A percentile compares a stretch with the other conserved stretches of the same genome.
phyloP scores from a whole-genome alignment of 2,113 vertebrate genomes.

The Neotoma lepida region DNA sequence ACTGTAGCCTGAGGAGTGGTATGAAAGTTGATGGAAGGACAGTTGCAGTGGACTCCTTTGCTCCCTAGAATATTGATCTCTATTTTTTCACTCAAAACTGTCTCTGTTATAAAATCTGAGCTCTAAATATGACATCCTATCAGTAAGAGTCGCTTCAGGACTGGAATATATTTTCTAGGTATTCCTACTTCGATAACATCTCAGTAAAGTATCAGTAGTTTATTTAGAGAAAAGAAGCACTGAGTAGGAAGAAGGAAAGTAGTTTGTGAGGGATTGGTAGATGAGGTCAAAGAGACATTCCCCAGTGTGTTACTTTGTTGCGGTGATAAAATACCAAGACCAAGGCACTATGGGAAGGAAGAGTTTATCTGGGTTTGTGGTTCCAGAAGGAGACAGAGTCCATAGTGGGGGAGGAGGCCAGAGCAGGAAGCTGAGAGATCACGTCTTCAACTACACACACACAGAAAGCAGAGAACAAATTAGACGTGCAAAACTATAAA shows the following conservation, averaged over 20 bases:
- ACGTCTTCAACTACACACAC: not conserved
- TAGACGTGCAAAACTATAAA: not conserved
- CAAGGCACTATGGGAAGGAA: not conserved
- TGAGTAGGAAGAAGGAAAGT: slow-evolving; percentile 2
- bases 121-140: not conserved
- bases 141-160: not conserved
- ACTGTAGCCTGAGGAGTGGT: not conserved
- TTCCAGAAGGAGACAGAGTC: not conserved
- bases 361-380: not conserved
- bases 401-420: not conserved
- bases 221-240: not conserved
- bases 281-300: not conserved
- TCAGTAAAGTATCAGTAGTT: not conserved
- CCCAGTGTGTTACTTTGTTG: not conserved
- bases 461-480: not conserved
- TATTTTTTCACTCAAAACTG: not conserved
- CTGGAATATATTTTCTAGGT: not conserved
- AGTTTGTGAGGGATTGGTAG: not conserved
- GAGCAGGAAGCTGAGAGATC: not conserved
- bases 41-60: not conserved
- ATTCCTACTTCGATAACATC: not conserved
- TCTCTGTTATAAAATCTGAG: slow-evolving; percentile 10
- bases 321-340: not conserved
- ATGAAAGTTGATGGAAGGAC: not conserved
- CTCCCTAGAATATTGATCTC: not conserved